Base-by-base conservation (phyloP, 2,797 vertebrate genomes). In the Cuculus canorus region DNA sequence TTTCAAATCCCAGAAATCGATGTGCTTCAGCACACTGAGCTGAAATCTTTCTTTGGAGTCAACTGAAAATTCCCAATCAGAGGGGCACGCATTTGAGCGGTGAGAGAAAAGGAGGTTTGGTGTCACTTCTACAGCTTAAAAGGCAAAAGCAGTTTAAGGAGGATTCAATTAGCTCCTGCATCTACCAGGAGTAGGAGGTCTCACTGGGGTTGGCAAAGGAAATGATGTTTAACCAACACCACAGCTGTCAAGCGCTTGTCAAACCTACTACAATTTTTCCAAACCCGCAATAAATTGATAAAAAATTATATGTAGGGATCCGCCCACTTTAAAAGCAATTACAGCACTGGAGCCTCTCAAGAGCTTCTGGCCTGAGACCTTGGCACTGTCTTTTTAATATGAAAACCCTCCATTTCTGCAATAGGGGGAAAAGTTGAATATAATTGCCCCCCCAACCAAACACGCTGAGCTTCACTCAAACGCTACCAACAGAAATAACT, bases 141-240 rank as follows among this genome's bases (percentile, higher is more conserved):
- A 88, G 66, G 83, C 65, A 96, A 96, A 93, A 66, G 65, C 63
- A 93, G 39, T 41, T 94, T 52, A 17, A 71, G 83, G 45, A 68
- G 76, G 56, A 92, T 91, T 90, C 59, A 89, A 57, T 94, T 96
- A 96, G 65, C 61, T 97, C 92, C 93, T 82, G 37, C 59, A 53
- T 60, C 93, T 90, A 88, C 83, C 60, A 32, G 47, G 28, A 94
- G 92, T 95, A 73, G 87, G 82, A 81, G 73, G 78, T 86, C 94
- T 93, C 94, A 93, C 1, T 82, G 76, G 86, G 39, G 54, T 80
- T 69, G 85, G 97, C 95, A 96, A 57, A 92, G 92, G 90, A 96
- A 97, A 95, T 81, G 53, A 39, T 92, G 93, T 95, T 96, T 92
- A 82, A 96, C 86, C 84, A 96, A 86, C 54, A 91, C 22, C 28